These are phyloP conservation scores for Pelobates cultripes DNA, from an alignment of 2,797 vertebrate genomes.

Conservation along the genomic window DNA sequence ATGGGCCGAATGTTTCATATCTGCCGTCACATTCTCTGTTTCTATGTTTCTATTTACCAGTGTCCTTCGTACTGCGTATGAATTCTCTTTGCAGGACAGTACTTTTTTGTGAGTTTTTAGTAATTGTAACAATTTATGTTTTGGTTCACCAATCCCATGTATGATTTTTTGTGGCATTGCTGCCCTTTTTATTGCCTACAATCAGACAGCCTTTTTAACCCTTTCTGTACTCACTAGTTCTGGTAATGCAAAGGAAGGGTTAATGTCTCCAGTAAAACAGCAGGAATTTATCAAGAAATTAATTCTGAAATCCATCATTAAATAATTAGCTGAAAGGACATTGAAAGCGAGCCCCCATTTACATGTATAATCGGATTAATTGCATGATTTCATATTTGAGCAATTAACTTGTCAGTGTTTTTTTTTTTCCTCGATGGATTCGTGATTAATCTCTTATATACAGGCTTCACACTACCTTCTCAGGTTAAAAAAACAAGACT, in stretches of 20 bases:
- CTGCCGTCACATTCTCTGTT: no score
- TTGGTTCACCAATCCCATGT: no score
- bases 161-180: no score
- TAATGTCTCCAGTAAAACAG: slow-evolving; percentile 21
- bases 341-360: slow-evolving; percentile 65
- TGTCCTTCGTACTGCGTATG: no score
- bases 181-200: no score
- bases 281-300: slow-evolving; percentile 63
- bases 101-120: no score
- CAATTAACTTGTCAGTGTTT: slow-evolving; percentile 65
- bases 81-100: no score
- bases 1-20: no score
- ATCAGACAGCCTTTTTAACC: neutral
- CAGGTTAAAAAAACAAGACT: slow-evolving; percentile 56
- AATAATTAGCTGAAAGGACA: slow-evolving; percentile 68
- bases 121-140: no score
- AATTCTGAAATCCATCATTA: slow-evolving; percentile 69
- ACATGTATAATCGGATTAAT: slow-evolving; percentile 70
- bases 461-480: slow-evolving; percentile 54
- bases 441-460: slow-evolving; percentile 64
- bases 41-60: no score
- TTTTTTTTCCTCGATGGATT: slow-evolving; percentile 59
- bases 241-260: slow-evolving; percentile 10
- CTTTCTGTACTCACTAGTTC: neutral
- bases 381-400: slow-evolving; percentile 66